A percentile compares a stretch with the other conserved stretches of the same genome.
phyloP scores from a whole-genome alignment of 2,113 vertebrate genomes.

The Pachypanchax playfairii region DNA sequence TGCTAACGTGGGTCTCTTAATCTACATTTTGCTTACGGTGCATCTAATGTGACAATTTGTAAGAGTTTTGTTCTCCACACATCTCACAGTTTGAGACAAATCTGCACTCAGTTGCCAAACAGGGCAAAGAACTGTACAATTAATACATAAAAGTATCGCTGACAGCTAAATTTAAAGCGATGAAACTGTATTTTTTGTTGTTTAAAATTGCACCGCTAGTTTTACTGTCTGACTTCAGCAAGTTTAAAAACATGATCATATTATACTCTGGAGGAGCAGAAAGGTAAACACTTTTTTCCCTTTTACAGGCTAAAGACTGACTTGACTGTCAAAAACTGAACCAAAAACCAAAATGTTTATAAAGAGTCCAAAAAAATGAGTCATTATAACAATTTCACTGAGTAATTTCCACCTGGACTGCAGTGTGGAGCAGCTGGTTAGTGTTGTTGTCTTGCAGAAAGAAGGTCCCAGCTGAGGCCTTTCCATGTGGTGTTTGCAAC shows the following conservation, averaged over 20 bases:
- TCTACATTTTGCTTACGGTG: slow-evolving; percentile 30
- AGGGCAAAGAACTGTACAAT: slow-evolving; percentile 7
- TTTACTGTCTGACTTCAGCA: not conserved
- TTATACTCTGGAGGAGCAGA: not conserved
- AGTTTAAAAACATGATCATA: not conserved
- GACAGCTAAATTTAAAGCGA: not conserved
- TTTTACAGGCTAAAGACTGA: too few relatives aligned
- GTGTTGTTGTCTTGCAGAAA: too few relatives aligned
- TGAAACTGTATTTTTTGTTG: not conserved
- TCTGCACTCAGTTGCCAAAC: slow-evolving; percentile 2
- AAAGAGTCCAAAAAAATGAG: too few relatives aligned
- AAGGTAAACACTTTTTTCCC: too few relatives aligned
- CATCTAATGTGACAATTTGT: slow-evolving; percentile 28
- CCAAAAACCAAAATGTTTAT: too few relatives aligned
- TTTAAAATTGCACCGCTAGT: not conserved
- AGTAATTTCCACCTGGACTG: too few relatives aligned
- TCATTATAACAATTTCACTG: too few relatives aligned
- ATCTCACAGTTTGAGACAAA: slow-evolving; percentile 8
- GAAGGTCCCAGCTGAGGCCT: too few relatives aligned
- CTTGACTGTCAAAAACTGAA: too few relatives aligned
- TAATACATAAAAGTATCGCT: not conserved
- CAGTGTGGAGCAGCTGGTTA: too few relatives aligned
- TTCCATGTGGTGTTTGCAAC: too few relatives aligned
- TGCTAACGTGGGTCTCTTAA: slow-evolving; percentile 22
- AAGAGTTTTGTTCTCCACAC: slow-evolving; percentile 16